These are phyloP conservation scores for Lamellibrachia luymesi DNA, from an alignment of 1,140 invertebrate genomes.

Conservation along the genomic window DNA sequence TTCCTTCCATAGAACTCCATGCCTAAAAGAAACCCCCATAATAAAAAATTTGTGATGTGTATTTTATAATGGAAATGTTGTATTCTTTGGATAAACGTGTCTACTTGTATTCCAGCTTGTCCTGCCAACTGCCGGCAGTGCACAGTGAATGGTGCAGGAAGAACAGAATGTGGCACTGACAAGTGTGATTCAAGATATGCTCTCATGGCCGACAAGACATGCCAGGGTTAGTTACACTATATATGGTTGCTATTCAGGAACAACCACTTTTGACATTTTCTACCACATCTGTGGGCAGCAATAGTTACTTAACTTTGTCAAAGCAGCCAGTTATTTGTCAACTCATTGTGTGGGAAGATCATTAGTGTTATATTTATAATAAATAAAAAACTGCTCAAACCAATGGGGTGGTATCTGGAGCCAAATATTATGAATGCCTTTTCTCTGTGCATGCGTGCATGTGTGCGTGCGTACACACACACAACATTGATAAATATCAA, in stretches of 20 bases:
- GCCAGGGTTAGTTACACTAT: not conserved
- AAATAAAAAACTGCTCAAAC: no score
- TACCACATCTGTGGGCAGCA: not conserved
- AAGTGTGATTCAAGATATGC: not conserved
- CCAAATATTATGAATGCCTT: no score
- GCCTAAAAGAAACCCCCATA: no score
- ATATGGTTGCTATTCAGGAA: not conserved
- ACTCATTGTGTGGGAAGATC: no score
- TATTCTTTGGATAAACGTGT: no score
- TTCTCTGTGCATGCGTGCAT: no score
- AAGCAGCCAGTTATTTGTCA: not conserved
- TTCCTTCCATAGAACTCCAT: no score
- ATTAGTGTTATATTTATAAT: not conserved
- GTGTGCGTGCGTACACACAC: no score
- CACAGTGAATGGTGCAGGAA: not conserved
- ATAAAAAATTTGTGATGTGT: no score
- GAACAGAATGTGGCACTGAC: not conserved
- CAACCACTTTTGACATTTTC: not conserved
- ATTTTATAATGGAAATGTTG: no score
- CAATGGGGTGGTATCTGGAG: no score
- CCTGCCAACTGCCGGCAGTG: not conserved
- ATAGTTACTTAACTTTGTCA: not conserved
- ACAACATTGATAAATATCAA: no score
- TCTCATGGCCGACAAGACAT: not conserved
- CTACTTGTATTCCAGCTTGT: not conserved